Percentiles rank a stretch among this genome's conserved stretches.
These are phyloP conservation scores for Tamandua tetradactyla DNA, from an alignment of 2,797 vertebrate species.

Conservation along the genomic window DNA sequence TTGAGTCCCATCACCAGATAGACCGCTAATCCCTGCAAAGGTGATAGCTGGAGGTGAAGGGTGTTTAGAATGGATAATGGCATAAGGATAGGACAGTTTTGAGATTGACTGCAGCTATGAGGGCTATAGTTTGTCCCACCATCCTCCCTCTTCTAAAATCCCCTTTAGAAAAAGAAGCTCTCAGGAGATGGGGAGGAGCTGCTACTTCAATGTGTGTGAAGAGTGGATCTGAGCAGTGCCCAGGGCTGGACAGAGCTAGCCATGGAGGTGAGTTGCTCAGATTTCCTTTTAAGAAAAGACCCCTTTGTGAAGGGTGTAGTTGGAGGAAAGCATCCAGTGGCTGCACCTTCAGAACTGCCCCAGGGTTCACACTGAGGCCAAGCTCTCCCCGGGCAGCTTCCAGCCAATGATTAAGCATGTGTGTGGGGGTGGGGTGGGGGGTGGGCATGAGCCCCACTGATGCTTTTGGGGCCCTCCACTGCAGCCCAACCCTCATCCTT, in stretches of 20 bases:
- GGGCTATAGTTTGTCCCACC: no score
- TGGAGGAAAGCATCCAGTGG: no score
- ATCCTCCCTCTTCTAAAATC: background rate
- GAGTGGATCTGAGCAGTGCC: no score
- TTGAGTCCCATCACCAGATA: background rate
- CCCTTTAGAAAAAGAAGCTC: background rate
- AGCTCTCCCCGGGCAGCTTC: background rate
- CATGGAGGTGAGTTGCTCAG: background rate
- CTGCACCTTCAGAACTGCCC: background rate
- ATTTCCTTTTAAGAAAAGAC: background rate
- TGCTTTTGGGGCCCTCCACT: background rate
- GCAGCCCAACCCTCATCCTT: background rate
- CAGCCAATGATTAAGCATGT: background rate
- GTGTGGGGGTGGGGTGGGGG: accelerated
- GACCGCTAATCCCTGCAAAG: background rate
- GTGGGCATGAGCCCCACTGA: background rate
- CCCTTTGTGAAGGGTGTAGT: no score
- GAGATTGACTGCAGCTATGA: no score
- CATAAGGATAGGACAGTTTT: background rate
- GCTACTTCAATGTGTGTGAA: accelerated
- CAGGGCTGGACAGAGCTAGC: accelerated
- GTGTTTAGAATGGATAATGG: background rate
- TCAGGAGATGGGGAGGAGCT: background rate
- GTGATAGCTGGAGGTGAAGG: background rate
- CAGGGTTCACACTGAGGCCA: background rate